Conservation (phyloP, 2,888 invertebrate genomes). For the Drosophila emarginata region DNA sequence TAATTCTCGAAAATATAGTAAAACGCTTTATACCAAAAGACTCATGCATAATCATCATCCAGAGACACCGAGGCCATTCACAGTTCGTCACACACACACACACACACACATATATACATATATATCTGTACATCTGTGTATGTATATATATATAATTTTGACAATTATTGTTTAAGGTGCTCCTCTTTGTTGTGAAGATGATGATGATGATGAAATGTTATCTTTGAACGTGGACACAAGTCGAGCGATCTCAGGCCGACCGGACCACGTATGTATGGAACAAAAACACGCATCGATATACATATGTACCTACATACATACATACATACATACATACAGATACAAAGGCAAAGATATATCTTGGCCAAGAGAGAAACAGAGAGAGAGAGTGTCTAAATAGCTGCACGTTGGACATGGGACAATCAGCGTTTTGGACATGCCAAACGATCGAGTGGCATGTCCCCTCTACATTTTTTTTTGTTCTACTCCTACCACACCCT, state of each 20-base stretch:
- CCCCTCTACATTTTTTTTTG: no score
- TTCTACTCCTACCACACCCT: no score
- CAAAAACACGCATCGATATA: slow-evolving; percentile 24
- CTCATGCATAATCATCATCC: slow-evolving; percentile 57
- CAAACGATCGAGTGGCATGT: slow-evolving; percentile 50
- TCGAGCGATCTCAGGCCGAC: slow-evolving; percentile 41
- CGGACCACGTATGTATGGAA: slow-evolving; percentile 44
- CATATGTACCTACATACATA: not conserved
- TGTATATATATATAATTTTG: slow-evolving; percentile 41
- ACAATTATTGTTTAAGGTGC: slow-evolving; percentile 76
- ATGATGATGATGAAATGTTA: slow-evolving; percentile 73
- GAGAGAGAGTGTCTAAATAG: slow-evolving; percentile 35
- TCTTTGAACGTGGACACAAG: slow-evolving; percentile 74
- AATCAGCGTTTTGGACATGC: slow-evolving; percentile 69
- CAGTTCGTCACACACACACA: slow-evolving; percentile 56
- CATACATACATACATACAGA: slow-evolving; percentile 24
- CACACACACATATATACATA: not conserved
- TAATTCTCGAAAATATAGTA: slow-evolving; percentile 65
- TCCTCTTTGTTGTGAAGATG: slow-evolving; percentile 45
- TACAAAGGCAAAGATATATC: slow-evolving; percentile 44
- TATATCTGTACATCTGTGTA: not conserved
- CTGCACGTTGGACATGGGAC: slow-evolving; percentile 51
- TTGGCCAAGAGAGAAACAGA: not conserved
- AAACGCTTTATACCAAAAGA: slow-evolving; percentile 47
- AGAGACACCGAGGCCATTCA: slow-evolving; percentile 47